Percentiles rank a stretch among this genome's conserved stretches.
Conservation (phyloP, 1,140 invertebrate genomes). For the Drusus annulatus region DNA sequence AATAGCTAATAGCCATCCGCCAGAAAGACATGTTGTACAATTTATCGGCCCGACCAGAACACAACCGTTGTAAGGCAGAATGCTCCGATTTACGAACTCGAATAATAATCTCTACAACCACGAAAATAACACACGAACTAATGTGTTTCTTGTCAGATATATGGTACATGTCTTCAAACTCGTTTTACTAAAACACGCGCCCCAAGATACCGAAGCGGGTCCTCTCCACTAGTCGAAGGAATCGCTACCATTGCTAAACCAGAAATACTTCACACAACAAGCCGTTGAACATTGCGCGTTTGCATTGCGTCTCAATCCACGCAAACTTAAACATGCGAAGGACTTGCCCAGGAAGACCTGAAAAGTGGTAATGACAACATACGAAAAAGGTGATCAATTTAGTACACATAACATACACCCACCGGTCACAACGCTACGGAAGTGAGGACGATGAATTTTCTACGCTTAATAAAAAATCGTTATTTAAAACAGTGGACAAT, state of each 20-base stretch:
- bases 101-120: slow-evolving; percentile 17
- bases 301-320: too few relatives aligned
- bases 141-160: slow-evolving; percentile 3
- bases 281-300: too few relatives aligned
- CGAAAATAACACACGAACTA: background rate
- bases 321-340: too few relatives aligned
- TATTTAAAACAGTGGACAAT: slow-evolving; percentile 21
- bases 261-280: too few relatives aligned
- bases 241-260: too few relatives aligned
- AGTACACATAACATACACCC: background rate
- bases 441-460: slow-evolving; percentile 26
- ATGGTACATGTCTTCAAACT: too few relatives aligned
- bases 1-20: slow-evolving; percentile 20
- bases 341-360: too few relatives aligned
- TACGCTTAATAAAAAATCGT: slow-evolving; percentile 27
- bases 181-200: too few relatives aligned
- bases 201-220: too few relatives aligned
- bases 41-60: slow-evolving; percentile 18
- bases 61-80: background rate
- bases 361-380: too few relatives aligned
- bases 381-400: too few relatives aligned
- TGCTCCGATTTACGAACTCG: slow-evolving; percentile 19
- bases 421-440: slow-evolving; percentile 11
- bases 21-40: slow-evolving; percentile 3
- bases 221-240: too few relatives aligned